Conservation (phyloP, 2,888 invertebrate species). For the Dysmachus trigonus region DNA sequence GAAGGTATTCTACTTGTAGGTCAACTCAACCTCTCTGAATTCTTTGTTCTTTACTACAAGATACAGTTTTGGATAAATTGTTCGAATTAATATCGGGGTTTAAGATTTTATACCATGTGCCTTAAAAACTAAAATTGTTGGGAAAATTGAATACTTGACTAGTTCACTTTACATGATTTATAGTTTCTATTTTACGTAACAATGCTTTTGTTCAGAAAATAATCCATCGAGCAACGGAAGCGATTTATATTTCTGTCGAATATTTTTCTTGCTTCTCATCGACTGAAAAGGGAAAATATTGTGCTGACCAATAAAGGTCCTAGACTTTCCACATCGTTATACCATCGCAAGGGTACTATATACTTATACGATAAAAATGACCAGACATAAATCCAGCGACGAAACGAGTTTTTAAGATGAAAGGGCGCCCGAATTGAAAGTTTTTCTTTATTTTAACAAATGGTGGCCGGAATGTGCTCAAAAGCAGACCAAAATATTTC, state of each 20-base stretch:
- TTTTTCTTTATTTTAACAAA: conserved; percentile 9
- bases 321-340: background rate
- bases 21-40: no score
- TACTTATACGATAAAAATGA: conserved; percentile 2
- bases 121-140: no score
- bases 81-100: no score
- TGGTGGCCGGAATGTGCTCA: conserved; percentile 2
- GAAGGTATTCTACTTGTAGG: no score
- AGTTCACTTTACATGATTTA: background rate
- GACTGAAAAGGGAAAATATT: background rate
- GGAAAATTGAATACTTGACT: no score
- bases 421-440: background rate
- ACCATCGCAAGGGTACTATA: background rate
- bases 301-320: background rate
- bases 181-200: background rate
- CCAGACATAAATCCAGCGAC: conserved; percentile 15
- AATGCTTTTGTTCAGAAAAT: background rate
- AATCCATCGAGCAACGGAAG: background rate
- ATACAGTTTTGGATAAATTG: no score
- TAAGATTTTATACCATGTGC: no score
- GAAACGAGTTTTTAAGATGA: conserved; percentile 19
- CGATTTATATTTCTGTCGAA: background rate
- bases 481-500: conserved; percentile 38
- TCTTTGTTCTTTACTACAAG: no score
- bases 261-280: background rate